Percentiles rank a stretch among this genome's conserved stretches.
Evolutionary conservation across 2,113 vertebrate genomes (phyloP).

Genomic region (Pelecanus crispus): DNA sequence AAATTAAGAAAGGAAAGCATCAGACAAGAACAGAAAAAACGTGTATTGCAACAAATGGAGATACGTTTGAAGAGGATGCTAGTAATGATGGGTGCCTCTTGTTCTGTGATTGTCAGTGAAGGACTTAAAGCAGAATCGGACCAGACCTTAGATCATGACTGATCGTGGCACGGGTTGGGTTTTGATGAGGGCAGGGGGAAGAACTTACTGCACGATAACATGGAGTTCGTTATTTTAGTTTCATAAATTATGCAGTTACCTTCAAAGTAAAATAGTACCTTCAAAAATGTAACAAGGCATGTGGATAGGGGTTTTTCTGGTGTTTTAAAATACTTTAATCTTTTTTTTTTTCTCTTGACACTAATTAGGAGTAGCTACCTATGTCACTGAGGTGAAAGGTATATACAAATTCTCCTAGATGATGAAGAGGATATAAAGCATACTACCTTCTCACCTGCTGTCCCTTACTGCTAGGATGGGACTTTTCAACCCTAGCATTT

Average conservation of each 20-base stretch:
- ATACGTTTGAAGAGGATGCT: background rate
- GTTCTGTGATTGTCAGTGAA: background rate
- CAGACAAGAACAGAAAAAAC: background rate
- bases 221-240: background rate
- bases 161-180: background rate
- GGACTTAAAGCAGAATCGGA: background rate
- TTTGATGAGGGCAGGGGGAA: background rate
- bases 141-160: background rate
- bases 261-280: background rate
- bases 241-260: background rate
- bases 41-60: background rate
- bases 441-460: background rate
- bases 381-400: background rate
- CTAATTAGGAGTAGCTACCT: background rate
- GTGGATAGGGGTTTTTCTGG: background rate
- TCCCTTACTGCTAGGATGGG: background rate
- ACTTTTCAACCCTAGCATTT: slow-evolving; percentile 26
- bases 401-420: background rate
- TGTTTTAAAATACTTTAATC: background rate
- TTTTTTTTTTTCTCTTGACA: background rate
- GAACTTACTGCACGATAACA: background rate
- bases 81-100: background rate
- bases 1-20: background rate
- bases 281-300: background rate
- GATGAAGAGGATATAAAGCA: background rate